Evolutionary conservation across 2,888 invertebrate genomes (phyloP).

Genomic region (Nemoura dubitans): DNA sequence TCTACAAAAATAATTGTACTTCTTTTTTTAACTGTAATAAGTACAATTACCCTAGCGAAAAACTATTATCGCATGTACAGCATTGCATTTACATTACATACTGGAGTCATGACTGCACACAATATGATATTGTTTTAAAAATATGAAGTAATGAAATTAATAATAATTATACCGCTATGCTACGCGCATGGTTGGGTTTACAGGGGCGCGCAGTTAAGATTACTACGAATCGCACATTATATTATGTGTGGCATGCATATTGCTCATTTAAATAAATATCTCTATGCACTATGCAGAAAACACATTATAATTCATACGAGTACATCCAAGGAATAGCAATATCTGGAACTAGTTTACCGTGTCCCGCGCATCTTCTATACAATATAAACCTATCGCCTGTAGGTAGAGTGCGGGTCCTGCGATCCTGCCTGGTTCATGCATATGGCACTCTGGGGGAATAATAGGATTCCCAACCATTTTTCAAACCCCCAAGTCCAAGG

Average conservation of each 20-base stretch:
- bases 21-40: background rate
- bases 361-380: background rate
- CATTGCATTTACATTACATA: background rate
- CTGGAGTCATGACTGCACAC: background rate
- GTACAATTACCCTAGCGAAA: background rate
- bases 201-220: background rate
- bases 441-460: background rate
- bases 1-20: background rate
- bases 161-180: slow-evolving; percentile 12
- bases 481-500: background rate
- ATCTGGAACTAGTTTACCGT: slow-evolving; percentile 4
- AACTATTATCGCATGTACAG: background rate
- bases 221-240: background rate
- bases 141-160: background rate
- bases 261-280: slow-evolving; percentile 12
- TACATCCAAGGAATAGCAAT: background rate
- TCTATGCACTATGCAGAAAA: slow-evolving; percentile 5
- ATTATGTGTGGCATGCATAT: slow-evolving; percentile 1
- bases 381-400: background rate
- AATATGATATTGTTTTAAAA: background rate
- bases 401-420: background rate
- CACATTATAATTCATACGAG: background rate
- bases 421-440: background rate
- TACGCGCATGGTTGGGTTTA: background rate
- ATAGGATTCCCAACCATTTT: background rate